Evolutionary conservation across 2,888 invertebrate genomes (phyloP).

Genomic region (Limnephilus rhombicus): DNA sequence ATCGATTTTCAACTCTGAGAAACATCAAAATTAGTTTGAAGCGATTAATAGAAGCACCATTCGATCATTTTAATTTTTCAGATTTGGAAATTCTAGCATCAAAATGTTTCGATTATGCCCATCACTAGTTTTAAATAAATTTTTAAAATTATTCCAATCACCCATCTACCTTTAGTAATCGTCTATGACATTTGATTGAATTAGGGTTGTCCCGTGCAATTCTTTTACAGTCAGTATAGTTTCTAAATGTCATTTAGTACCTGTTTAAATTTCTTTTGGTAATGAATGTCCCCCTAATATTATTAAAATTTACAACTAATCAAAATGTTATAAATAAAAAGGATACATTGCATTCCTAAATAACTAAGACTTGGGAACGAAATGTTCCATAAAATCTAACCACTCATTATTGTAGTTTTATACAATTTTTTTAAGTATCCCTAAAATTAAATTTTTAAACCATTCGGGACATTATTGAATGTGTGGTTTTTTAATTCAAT

Average conservation of each 20-base stretch:
- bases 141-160: background rate
- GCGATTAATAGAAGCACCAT: background rate
- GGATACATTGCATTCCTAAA: slow-evolving; percentile 38
- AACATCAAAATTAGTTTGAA: too few relatives aligned
- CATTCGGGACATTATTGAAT: slow-evolving; percentile 10
- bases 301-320: slow-evolving; percentile 17
- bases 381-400: slow-evolving; percentile 37
- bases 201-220: slow-evolving; percentile 7
- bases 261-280: slow-evolving; percentile 52
- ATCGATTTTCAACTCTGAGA: too few relatives aligned
- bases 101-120: background rate
- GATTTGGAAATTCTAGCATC: background rate
- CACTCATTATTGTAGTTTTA: slow-evolving; percentile 34
- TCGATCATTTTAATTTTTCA: background rate
- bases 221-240: slow-evolving; percentile 9
- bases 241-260: slow-evolving; percentile 53
- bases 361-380: slow-evolving; percentile 43
- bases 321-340: slow-evolving; percentile 20
- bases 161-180: background rate
- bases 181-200: background rate
- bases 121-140: background rate
- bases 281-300: background rate
- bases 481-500: background rate
- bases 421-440: slow-evolving; percentile 44
- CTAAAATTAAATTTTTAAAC: slow-evolving; percentile 24